Evolutionary conservation across 53 echinoderm and acorn worm genomes (phyloP), one percentile per base, ranked within the genome.

Genomic region (Arbacia lixula): DNA sequence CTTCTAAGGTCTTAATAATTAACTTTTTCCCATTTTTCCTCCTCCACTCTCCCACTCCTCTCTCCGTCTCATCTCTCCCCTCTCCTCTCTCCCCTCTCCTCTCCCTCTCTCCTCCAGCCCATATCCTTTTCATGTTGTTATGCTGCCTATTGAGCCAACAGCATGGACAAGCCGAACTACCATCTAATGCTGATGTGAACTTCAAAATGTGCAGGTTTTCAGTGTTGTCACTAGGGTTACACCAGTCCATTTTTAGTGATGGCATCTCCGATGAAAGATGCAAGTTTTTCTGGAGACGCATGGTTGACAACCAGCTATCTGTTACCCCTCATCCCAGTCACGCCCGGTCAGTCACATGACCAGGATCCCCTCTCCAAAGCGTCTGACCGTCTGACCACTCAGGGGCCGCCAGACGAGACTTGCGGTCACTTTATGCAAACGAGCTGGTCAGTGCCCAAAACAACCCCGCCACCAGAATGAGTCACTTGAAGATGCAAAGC

Each of bases 391-490:
- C 69, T 43, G 43, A 24, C 17, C 69, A 43, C 46, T 43, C 41
- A 27, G 43, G 69, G 69, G 69, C 69, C 69, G 40, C 27, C 43
- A 69, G 46, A 69, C 69, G 28, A 69, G 69, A 40, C 27, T 69
- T 41, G 40, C 42, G 69, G 69, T 69, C 69, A 69, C 43, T 69
- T 69, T 69, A 69, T 69, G 69, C 69, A 69, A 69, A 69, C 43
- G 69, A 43, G 69, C 43, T 69, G 69, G 69, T 69, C 69, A 69
- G 69, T 21, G 69, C 43, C n/a, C 41, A 69, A 69, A 69, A 42
- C 29, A 69, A 69, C 43, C 40, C 43, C 27, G 40, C 43, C 43
- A 39, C 26, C 14, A 12, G 69, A 69, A 43, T 69, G 69, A 69
- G 41, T 69, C 69, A 69, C 43, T 69, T n/a, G n/a, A n/a, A n/a